A percentile compares a stretch with the other conserved stretches of the same genome.
Conservation (phyloP, 2,888 invertebrate species). For the Epistrophe grossulariae region DNA sequence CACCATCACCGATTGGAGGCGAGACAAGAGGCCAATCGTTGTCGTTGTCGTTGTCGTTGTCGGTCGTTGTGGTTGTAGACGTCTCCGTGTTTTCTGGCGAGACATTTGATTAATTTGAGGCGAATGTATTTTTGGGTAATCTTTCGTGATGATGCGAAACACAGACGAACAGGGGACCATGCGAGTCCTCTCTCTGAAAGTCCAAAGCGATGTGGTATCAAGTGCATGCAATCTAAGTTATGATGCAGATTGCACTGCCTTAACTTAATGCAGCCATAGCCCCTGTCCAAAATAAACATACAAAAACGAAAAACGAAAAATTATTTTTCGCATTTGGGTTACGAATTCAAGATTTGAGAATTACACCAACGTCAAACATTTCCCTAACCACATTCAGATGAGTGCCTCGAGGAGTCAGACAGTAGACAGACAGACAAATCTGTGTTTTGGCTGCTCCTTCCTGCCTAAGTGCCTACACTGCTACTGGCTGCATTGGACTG, state of each 20-base stretch:
- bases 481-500: constrained; percentile 33
- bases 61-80: constrained; percentile 35
- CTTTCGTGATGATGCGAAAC: constrained; percentile 29
- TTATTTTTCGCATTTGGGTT: constrained; percentile 52
- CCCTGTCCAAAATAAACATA: constrained; percentile 37
- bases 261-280: constrained; percentile 62
- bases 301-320: background rate
- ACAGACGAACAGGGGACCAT: constrained; percentile 10
- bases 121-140: constrained; percentile 67
- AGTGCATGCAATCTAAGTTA: constrained; percentile 71
- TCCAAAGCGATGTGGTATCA: constrained; percentile 47
- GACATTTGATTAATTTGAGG: constrained; percentile 72
- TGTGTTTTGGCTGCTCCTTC: constrained; percentile 35
- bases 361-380: constrained; percentile 38
- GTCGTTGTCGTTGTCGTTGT: constrained; percentile 36
- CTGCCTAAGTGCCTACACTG: background rate
- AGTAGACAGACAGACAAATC: constrained; percentile 64
- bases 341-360: constrained; percentile 30
- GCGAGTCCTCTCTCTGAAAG: background rate
- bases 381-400: constrained; percentile 39
- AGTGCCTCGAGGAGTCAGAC: constrained; percentile 49
- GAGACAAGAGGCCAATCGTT: constrained; percentile 50
- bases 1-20: constrained; percentile 39
- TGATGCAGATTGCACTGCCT: constrained; percentile 61
- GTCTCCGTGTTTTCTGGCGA: constrained; percentile 59